These are phyloP conservation scores for Nemotelus pantherinus DNA, from an alignment of 2,888 invertebrate species.

Conservation along the genomic window DNA sequence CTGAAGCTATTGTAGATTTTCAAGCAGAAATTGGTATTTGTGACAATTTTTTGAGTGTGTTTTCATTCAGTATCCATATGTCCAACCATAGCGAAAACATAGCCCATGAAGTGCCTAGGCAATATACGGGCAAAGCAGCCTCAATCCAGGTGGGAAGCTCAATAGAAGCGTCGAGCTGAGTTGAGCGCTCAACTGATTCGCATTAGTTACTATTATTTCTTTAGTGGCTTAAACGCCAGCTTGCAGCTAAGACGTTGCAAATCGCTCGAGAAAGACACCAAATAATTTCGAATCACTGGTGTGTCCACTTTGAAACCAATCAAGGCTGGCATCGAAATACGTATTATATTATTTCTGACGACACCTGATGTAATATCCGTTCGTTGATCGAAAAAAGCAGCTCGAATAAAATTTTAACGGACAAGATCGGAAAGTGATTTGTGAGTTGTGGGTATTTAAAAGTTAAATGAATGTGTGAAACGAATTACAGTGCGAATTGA, in stretches of 20 bases:
- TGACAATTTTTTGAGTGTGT: neutral
- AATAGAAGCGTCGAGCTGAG: neutral
- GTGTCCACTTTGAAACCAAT: too few relatives aligned
- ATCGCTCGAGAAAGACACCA: neutral
- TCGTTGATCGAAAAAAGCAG: too few relatives aligned
- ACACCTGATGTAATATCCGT: too few relatives aligned
- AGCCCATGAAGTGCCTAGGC: neutral
- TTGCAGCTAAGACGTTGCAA: slow-evolving; percentile 31
- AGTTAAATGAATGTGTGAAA: too few relatives aligned
- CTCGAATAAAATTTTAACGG: too few relatives aligned
- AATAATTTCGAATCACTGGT: too few relatives aligned
- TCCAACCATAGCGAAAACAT: neutral
- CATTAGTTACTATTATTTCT: slow-evolving; percentile 10
- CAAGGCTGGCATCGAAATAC: too few relatives aligned
- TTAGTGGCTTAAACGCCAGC: slow-evolving; percentile 29
- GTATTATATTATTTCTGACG: too few relatives aligned
- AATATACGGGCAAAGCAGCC: neutral
- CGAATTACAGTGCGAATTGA: too few relatives aligned
- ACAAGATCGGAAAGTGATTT: too few relatives aligned
- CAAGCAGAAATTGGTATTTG: neutral
- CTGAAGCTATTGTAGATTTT: neutral
- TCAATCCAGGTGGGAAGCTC: slow-evolving; percentile 34
- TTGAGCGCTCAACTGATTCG: neutral
- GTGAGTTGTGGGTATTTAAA: too few relatives aligned
- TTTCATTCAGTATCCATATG: neutral